Percentiles rank a stretch among this genome's conserved stretches.
These are phyloP conservation scores for Bagarius yarrelli DNA, from an alignment of 2,113 vertebrate species.

Conservation along the genomic window DNA sequence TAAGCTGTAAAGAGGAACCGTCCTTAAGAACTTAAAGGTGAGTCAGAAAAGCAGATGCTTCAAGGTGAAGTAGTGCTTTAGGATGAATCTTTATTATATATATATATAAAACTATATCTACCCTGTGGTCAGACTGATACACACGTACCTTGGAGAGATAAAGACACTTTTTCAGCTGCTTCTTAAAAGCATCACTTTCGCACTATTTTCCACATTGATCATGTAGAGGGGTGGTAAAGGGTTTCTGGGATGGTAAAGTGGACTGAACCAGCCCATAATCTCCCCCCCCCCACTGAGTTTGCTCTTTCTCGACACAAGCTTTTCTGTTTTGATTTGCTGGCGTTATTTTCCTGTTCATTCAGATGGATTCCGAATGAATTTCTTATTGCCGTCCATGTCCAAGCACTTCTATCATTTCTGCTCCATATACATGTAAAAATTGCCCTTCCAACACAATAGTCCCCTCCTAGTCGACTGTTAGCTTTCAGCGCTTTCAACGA, in stretches of 20 bases:
- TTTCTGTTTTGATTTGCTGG: background rate
- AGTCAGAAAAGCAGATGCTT: background rate
- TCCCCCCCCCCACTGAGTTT: constrained; percentile 7
- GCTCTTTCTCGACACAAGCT: background rate
- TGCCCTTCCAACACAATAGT: background rate
- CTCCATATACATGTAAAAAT: background rate
- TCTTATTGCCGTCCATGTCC: constrained; percentile 23
- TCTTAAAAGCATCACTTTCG: constrained; percentile 12
- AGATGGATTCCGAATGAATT: background rate
- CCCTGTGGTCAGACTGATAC: background rate
- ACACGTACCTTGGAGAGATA: background rate
- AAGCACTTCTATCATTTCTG: constrained; percentile 17
- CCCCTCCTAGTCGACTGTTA: constrained; percentile 14
- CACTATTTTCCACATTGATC: background rate
- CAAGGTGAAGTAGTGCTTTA: background rate
- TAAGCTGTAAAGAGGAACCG: background rate
- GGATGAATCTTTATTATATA: background rate
- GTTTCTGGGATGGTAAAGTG: constrained; percentile 8
- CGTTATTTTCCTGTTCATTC: constrained; percentile 17
- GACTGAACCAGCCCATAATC: background rate
- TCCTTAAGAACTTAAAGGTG: background rate
- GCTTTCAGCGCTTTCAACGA: constrained; percentile 29
- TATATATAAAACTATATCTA: background rate
- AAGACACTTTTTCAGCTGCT: constrained; percentile 3
- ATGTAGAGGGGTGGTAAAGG: constrained; percentile 14